phyloP scores from a whole-genome alignment of 2,113 vertebrate species.

The Syngnathus scovelli region DNA sequence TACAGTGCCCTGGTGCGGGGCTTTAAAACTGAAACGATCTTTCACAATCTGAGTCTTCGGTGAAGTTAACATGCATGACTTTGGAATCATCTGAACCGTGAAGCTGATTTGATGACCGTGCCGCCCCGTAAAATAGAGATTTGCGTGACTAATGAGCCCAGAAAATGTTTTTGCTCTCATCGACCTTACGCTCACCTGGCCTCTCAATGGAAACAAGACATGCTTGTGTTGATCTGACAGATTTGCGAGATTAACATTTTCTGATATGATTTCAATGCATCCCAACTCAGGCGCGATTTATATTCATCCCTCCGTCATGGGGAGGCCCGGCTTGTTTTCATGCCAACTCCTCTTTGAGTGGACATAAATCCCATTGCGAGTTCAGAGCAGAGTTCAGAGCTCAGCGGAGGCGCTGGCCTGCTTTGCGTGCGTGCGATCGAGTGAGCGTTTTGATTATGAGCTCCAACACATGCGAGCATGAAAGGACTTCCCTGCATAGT shows the following conservation, averaged over 20 bases:
- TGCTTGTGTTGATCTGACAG: conserved; percentile 47
- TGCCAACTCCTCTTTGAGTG: conserved; percentile 25
- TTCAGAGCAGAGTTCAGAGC: conserved; percentile 44
- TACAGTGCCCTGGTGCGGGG: too few species aligned
- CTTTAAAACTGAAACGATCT: too few species aligned
- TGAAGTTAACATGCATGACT: not conserved
- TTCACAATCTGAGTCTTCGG: too few species aligned
- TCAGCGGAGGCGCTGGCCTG: conserved; percentile 3
- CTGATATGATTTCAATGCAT: conserved; percentile 32
- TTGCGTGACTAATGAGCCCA: conserved; percentile 6
- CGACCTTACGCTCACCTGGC: conserved; percentile 33
- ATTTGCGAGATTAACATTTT: conserved; percentile 39
- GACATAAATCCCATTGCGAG: conserved; percentile 20
- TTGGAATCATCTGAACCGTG: not conserved
- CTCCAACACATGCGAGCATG: conserved; percentile 22
- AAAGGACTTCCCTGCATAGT: conserved; percentile 36
- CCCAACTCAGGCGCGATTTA: conserved; percentile 24
- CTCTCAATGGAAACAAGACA: conserved; percentile 41
- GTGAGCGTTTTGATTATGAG: conserved; percentile 25
- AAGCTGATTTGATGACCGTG: not conserved
- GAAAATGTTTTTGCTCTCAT: conserved; percentile 24
- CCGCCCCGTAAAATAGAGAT: not conserved
- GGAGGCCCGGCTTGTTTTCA: conserved; percentile 36
- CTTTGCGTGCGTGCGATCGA: not conserved
- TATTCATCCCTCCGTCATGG: conserved; percentile 14